phyloP scores from a whole-genome alignment of 2,888 invertebrate genomes.

The Fragum whitleyi region DNA sequence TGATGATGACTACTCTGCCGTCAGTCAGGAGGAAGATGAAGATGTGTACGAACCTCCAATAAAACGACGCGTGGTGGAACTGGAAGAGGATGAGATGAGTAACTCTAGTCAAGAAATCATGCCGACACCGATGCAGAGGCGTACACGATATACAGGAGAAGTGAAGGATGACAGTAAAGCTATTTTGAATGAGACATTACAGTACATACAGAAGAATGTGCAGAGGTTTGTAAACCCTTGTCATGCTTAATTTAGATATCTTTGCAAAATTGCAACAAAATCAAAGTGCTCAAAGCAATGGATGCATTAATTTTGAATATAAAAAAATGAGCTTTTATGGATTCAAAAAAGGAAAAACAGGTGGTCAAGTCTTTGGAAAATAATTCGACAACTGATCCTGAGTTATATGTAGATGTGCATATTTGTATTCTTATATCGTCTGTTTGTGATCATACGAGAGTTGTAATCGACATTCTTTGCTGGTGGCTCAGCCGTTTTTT shows the following conservation, averaged over 20 bases:
- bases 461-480: too few relatives aligned
- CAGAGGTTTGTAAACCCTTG: slow-evolving; percentile 88
- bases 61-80: slow-evolving; percentile 55
- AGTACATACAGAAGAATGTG: slow-evolving; percentile 90
- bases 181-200: slow-evolving; percentile 86
- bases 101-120: slow-evolving; percentile 56
- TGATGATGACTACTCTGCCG: slow-evolving; percentile 37
- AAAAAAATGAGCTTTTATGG: too few relatives aligned
- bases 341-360: too few relatives aligned
- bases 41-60: slow-evolving; percentile 35
- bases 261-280: too few relatives aligned
- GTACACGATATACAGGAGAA: slow-evolving; percentile 55
- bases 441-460: too few relatives aligned
- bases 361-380: too few relatives aligned
- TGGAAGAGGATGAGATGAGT: slow-evolving; percentile 54
- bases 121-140: slow-evolving; percentile 24
- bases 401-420: too few relatives aligned
- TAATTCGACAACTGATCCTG: too few relatives aligned
- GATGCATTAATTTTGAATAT: too few relatives aligned
- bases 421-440: background rate
- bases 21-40: slow-evolving; percentile 39
- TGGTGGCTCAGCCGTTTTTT: too few relatives aligned
- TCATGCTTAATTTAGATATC: background rate
- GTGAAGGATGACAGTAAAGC: slow-evolving; percentile 70
- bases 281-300: too few relatives aligned